phyloP scores from a whole-genome alignment of 2,113 vertebrate genomes.

The Apodemus sylvaticus region DNA sequence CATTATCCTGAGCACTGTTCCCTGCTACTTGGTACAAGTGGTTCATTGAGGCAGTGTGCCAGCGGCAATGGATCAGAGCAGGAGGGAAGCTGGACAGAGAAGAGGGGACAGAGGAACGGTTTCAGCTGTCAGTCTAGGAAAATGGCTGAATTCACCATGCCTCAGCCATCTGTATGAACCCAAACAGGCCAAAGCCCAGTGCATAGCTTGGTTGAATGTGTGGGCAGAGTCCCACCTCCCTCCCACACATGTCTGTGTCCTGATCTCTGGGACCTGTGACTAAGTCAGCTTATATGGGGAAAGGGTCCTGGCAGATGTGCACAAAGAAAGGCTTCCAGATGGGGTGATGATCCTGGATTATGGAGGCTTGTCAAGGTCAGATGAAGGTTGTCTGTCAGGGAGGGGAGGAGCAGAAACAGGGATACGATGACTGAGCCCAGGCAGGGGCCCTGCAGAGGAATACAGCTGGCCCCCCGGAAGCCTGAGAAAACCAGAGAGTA shows the following conservation, averaged over 20 bases:
- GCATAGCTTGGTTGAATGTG: neutral
- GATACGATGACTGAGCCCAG: neutral
- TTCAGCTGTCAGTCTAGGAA: neutral
- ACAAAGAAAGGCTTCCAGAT: neutral
- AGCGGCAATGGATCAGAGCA: too few species aligned
- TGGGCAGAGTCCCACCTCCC: neutral
- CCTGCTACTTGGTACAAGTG: neutral
- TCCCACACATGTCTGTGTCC: neutral
- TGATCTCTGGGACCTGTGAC: neutral
- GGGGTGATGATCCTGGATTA: neutral
- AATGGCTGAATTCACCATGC: accelerated
- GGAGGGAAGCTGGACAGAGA: neutral
- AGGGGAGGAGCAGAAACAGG: neutral
- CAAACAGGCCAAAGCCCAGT: neutral
- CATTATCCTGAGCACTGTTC: neutral
- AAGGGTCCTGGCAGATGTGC: neutral
- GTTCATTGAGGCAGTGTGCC: neutral
- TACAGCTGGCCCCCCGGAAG: accelerated
- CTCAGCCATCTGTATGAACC: neutral
- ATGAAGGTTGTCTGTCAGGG: neutral
- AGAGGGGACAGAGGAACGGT: neutral
- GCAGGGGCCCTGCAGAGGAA: neutral
- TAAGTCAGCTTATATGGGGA: neutral
- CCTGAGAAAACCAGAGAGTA: neutral
- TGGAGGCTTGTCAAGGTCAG: neutral